Evolutionary conservation across 92 coral and sea anemone species (phyloP).

Genomic region (Parazoanthus darwini): DNA sequence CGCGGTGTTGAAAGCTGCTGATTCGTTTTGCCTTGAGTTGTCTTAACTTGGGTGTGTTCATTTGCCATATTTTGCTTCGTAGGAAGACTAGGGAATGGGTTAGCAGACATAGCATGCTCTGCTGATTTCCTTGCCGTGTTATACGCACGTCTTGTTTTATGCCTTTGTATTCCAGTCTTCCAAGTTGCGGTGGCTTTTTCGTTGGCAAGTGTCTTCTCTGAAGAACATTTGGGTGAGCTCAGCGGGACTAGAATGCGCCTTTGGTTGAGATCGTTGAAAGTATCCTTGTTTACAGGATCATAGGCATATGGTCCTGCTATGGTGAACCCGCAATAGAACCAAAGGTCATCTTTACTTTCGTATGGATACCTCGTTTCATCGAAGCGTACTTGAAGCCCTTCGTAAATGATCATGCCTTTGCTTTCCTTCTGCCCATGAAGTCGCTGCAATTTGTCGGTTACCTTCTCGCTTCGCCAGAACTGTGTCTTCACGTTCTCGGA

Average conservation of each 20-base stretch:
- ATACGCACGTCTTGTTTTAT: not conserved
- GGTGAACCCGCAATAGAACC: conserved; percentile 67
- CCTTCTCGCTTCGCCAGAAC: conserved; percentile 63
- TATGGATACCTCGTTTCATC: conserved; percentile 63
- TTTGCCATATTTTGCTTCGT: not conserved
- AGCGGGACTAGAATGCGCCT: not conserved
- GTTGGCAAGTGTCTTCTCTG: not conserved
- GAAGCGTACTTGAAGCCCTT: conserved; percentile 62
- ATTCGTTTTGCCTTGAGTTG: not conserved
- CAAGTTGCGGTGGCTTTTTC: not conserved
- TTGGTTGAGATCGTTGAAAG: conserved; percentile 30
- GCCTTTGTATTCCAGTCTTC: not conserved
- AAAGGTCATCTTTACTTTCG: conserved; percentile 66
- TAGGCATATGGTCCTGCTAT: conserved; percentile 67
- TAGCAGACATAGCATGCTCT: not conserved
- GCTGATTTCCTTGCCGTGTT: not conserved
- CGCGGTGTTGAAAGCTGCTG: not conserved
- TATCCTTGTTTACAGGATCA: conserved; percentile 69
- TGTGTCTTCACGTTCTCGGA: conserved; percentile 48
- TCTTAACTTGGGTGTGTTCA: not conserved
- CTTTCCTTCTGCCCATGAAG: conserved; percentile 60
- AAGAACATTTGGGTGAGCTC: not conserved
- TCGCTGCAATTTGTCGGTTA: conserved; percentile 55
- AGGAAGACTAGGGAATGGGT: not conserved
- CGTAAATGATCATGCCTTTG: conserved; percentile 54